These are phyloP conservation scores for Aspidiotus destructor DNA, from an alignment of 2,888 invertebrate genomes.

Conservation along the genomic window DNA sequence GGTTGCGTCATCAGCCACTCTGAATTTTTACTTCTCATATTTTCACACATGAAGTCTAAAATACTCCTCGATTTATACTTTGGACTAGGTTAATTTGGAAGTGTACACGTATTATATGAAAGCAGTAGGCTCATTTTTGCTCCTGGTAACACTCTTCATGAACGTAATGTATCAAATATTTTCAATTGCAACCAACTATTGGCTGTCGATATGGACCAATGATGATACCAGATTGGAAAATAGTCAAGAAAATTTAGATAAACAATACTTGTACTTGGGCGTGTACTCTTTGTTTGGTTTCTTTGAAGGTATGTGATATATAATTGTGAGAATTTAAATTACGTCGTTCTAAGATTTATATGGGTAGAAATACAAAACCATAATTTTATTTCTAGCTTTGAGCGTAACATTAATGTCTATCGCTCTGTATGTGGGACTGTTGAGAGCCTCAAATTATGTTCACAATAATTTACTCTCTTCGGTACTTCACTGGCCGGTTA, in stretches of 20 bases:
- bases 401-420: conserved; percentile 38
- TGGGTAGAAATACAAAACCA: no score
- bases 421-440: conserved; percentile 56
- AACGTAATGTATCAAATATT: conserved; percentile 73
- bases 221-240: conserved; percentile 48
- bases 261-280: conserved; percentile 70
- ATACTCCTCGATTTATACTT: background rate
- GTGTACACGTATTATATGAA: conserved; percentile 83
- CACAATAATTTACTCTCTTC: conserved; percentile 34
- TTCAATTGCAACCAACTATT: conserved; percentile 76
- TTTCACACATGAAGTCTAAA: no score
- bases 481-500: conserved; percentile 49
- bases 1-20: no score
- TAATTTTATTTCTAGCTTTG: no score
- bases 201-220: conserved; percentile 73
- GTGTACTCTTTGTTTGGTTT: conserved; percentile 79
- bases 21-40: no score
- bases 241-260: conserved; percentile 41
- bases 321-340: no score
- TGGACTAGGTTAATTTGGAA: conserved; percentile 62
- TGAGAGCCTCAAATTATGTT: conserved; percentile 51
- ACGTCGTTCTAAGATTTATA: no score
- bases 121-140: conserved; percentile 68
- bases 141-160: conserved; percentile 62
- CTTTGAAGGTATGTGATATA: conserved; percentile 63